Evolutionary conservation across 2,888 invertebrate genomes (phyloP).

Genomic region (Limnephilus auricula): DNA sequence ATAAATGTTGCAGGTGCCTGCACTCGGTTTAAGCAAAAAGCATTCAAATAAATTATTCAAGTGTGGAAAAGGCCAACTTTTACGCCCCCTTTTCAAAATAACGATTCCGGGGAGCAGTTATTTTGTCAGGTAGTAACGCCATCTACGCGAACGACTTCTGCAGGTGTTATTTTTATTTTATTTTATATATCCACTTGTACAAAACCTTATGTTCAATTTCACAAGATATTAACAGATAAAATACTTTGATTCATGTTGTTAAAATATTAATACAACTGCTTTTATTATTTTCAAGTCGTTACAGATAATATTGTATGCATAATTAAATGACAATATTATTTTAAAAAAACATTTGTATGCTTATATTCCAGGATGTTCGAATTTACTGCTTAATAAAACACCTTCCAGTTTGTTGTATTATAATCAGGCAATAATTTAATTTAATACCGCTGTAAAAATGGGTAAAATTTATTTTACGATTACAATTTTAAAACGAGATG

Average conservation of each 20-base stretch:
- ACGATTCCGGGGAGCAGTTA: not conserved
- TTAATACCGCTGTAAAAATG: not conserved
- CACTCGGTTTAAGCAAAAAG: not conserved
- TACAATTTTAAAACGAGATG: not conserved
- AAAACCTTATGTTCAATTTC: not conserved
- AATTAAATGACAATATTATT: not conserved
- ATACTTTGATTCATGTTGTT: not conserved
- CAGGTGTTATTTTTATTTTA: not conserved
- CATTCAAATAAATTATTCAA: not conserved
- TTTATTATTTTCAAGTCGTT: not conserved
- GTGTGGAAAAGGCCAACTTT: not conserved
- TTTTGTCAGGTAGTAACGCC: not conserved
- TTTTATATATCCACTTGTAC: not conserved
- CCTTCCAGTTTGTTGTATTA: not conserved
- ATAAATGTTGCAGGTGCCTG: not conserved
- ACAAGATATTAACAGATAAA: not conserved
- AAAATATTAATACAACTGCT: not conserved
- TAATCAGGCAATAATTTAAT: not conserved
- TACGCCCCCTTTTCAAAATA: not conserved
- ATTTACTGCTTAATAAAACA: not conserved
- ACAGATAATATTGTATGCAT: not conserved
- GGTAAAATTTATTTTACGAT: not conserved
- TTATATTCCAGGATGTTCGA: not conserved
- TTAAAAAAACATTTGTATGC: not conserved
- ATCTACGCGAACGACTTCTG: not conserved